Conservation (phyloP, 1,140 invertebrate species). For the Drosophila elegans region DNA sequence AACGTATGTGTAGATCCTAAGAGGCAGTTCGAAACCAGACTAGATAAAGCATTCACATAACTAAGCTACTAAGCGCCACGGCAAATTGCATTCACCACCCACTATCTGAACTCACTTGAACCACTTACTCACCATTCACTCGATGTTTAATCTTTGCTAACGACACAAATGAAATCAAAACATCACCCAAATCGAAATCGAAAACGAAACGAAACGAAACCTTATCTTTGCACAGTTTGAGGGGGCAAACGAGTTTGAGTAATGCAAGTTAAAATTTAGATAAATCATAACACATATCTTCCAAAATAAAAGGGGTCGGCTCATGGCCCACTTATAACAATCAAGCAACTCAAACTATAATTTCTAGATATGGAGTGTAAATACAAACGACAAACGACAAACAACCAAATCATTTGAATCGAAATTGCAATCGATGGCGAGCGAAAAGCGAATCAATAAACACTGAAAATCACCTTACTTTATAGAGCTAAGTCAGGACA, state of each 20-base stretch:
- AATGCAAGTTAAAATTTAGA: slow-evolving; percentile 52
- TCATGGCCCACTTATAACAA: slow-evolving; percentile 62
- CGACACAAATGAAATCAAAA: slow-evolving; percentile 35
- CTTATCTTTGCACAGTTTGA: slow-evolving; percentile 65
- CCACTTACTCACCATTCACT: slow-evolving; percentile 45
- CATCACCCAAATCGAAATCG: slow-evolving; percentile 33
- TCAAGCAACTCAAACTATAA: slow-evolving; percentile 59
- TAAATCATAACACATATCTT: slow-evolving; percentile 81
- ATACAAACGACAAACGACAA: slow-evolving; percentile 48
- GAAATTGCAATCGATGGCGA: slow-evolving; percentile 18
- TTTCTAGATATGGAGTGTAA: slow-evolving; percentile 66
- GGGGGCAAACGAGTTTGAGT: slow-evolving; percentile 36
- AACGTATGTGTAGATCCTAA: slow-evolving; percentile 52
- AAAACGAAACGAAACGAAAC: slow-evolving; percentile 38
- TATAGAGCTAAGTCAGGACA: slow-evolving; percentile 74
- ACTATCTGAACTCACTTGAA: slow-evolving; percentile 36
- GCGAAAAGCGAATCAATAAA: slow-evolving; percentile 46
- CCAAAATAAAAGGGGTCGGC: slow-evolving; percentile 46
- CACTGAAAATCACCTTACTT: slow-evolving; percentile 74
- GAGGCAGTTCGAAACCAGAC: slow-evolving; percentile 43
- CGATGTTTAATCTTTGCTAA: slow-evolving; percentile 58
- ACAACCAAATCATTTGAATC: slow-evolving; percentile 32
- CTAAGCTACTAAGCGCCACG: slow-evolving; percentile 55
- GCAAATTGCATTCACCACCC: slow-evolving; percentile 49
- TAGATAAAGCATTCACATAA: slow-evolving; percentile 58